Conservation (phyloP, 2,888 invertebrate species). For the Baronia brevicornis region DNA sequence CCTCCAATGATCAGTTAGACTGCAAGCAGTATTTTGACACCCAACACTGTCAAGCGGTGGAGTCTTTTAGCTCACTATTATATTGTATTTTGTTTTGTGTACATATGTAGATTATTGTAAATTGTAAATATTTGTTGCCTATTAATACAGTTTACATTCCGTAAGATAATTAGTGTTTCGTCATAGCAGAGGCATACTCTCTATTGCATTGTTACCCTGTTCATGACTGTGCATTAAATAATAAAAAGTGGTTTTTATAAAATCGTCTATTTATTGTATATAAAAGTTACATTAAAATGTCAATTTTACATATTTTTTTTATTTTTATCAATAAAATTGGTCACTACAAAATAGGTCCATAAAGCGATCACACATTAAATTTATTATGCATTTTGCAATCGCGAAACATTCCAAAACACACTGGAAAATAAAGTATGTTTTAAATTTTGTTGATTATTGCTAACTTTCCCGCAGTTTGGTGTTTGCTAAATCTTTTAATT, state of each 20-base stretch:
- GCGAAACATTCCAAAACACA: slow-evolving; percentile 50
- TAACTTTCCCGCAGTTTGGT: too few species aligned
- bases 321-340: slow-evolving; percentile 71
- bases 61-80: slow-evolving; percentile 53
- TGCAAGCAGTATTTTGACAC: slow-evolving; percentile 57
- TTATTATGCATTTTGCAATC: slow-evolving; percentile 56
- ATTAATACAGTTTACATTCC: slow-evolving; percentile 20
- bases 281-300: slow-evolving; percentile 76
- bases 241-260: slow-evolving; percentile 60
- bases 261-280: slow-evolving; percentile 75
- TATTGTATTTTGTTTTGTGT: slow-evolving; percentile 43
- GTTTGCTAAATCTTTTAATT: too few species aligned
- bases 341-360: slow-evolving; percentile 74
- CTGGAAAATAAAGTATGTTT: too few species aligned
- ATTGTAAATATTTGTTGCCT: slow-evolving; percentile 37
- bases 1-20: slow-evolving; percentile 39
- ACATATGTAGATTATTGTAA: slow-evolving; percentile 29
- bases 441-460: too few species aligned
- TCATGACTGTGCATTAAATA: slow-evolving; percentile 24
- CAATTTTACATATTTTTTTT: slow-evolving; percentile 66
- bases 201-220: slow-evolving; percentile 17
- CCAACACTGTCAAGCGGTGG: slow-evolving; percentile 47
- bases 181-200: slow-evolving; percentile 15
- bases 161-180: slow-evolving; percentile 19
- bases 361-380: slow-evolving; percentile 64